Evolutionary conservation across 2,113 vertebrate genomes (phyloP), one percentile per base, ranked within the genome.

Genomic region (Chrysemys picta): DNA sequence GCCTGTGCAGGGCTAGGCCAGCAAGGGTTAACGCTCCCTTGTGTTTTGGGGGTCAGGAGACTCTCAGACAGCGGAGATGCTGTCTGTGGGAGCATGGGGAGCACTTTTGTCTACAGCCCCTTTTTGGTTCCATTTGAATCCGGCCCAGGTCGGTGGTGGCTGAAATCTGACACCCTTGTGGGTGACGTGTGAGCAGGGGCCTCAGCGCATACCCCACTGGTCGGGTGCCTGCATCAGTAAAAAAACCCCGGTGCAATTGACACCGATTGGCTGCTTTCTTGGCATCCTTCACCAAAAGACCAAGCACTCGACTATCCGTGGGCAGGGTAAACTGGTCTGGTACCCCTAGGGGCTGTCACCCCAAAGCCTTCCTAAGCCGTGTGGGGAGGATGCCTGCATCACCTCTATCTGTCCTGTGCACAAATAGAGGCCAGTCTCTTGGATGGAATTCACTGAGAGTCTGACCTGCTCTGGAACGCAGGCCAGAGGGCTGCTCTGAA

Each of bases 151-250:
- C 42, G 4, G n/a, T 45, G 0, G 78, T 93, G 76, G 49, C 82
- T 8, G 11, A 38, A 52, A 38, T 45, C 7, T 84, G 13, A n/a
- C 62, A 62, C 49, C 19, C 19, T 42, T 22, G 49, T 31, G 54
- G 11, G 0, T 1, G 54, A 21, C 0, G 0, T 4, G 21, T 0
- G 0, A 52, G 47, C 10, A 24, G n/a, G 57, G 29, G 49, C 82
- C 81, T 86, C 85, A 84, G 25, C 47, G 4, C 83, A 56, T 78
- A 52, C 9, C 19, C 82, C 52, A 80, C 42, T 56, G 85, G 52
- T 56, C 82, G 53, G 4, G 27, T 86, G 56, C n/a, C 91, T 93
- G 47, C 69, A 79, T 47, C 50, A 24, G 56, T 6, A 79, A 88
- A 82, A 87, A 87, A 6, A 19, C 22, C 21, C 25, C 50, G 14